Base-by-base conservation (phyloP, 1,140 invertebrate species). In the Trachymyrmex septentrionalis region DNA sequence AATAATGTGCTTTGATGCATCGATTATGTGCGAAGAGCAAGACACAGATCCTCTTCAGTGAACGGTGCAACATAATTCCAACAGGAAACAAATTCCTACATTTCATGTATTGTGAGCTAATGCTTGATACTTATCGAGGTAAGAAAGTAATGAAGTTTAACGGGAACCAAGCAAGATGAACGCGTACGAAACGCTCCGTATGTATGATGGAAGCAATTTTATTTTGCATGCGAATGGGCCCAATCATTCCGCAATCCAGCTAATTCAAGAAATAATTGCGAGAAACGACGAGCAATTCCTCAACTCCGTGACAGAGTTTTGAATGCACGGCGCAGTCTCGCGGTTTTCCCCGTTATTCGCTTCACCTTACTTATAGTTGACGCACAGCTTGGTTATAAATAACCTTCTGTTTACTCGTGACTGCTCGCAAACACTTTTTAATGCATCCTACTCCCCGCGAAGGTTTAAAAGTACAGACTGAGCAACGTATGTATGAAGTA, bases 381-480 rank as follows among this genome's bases (percentile, higher is more conserved):
- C 87, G 75, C 85, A 64, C 89, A 76, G 80, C 84, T 63, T 34
- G 71, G 61, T 91, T 92, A 92, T 92, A 92, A 92, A 92, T 92
- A 92, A 91, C 91, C 91, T 81, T 82, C 91, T 92, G 91, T 92
- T 92, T 92, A 92, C 91, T 91, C 87, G 87, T 67, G 89, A 87
- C 67, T 86, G 84, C 84, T 87, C 84, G 87, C 89, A 92, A 92
- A 92, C 88, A 88, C 85, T 92, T 91, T 92, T 92, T 91, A 92
- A 90, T 89, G 85, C 66, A 86, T 87, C 78, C 88, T 89, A 90
- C 86, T 88, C 77, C 77, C 61, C 64, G 66, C 76, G 81, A 73
- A 88, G 77, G 57, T 73, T 72, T 86, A 64, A 86, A 89, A 80
- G 81, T 77, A 24, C 59, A 73, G 30, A 64, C 69, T 14, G 80